Evolutionary conservation across 2,113 vertebrate genomes (phyloP).

Genomic region (Genyomyrus donnyi): DNA sequence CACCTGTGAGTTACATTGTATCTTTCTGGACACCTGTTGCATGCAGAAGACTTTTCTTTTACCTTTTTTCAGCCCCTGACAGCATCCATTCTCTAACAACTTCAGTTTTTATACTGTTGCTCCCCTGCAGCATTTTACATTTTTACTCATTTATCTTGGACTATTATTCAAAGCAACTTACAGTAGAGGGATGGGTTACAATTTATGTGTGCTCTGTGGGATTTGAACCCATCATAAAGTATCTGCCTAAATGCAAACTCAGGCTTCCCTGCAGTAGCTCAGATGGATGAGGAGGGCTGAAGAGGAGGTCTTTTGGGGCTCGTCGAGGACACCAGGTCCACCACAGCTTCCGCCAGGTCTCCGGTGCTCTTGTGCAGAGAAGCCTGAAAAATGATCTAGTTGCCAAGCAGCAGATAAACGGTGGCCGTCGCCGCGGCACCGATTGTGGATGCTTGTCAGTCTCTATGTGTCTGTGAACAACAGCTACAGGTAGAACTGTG

Average conservation of each 20-base stretch:
- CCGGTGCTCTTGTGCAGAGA: not conserved
- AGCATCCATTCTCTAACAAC: not conserved
- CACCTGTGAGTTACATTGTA: not conserved
- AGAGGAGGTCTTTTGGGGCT: not conserved
- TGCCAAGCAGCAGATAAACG: conserved; percentile 16
- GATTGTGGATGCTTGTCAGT: conserved; percentile 1
- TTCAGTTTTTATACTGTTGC: not conserved
- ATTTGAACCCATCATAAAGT: not conserved
- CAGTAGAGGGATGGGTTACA: not conserved
- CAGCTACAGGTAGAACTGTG: not conserved
- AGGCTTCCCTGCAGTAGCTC: not conserved
- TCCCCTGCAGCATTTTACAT: not conserved
- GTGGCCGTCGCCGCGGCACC: not conserved
- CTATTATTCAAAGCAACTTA: not conserved
- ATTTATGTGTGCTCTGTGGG: not conserved
- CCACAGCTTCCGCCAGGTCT: not conserved
- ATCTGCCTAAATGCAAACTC: not conserved
- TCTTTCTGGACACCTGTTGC: not conserved
- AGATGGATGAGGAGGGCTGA: not conserved
- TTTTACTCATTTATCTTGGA: not conserved
- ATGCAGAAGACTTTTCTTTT: not conserved
- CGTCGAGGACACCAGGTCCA: not conserved
- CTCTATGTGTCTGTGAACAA: not conserved
- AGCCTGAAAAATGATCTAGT: conserved; percentile 7
- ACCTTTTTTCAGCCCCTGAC: not conserved